Evolutionary conservation across 2,797 vertebrate species (phyloP).

Genomic region (Tenualosa ilisha): DNA sequence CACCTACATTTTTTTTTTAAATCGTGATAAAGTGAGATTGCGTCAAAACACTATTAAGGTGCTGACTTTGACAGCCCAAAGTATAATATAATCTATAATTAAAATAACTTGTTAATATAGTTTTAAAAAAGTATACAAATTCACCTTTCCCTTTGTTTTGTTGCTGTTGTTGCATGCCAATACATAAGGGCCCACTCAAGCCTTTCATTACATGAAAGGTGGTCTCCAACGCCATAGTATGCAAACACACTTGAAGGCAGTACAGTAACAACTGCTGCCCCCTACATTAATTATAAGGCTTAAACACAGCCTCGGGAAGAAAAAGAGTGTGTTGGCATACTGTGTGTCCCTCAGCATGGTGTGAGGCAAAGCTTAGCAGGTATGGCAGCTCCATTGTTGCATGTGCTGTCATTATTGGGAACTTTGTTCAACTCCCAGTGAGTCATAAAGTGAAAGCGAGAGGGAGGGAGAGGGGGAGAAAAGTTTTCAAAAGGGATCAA

Average conservation of each 20-base stretch:
- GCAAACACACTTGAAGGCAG: neutral
- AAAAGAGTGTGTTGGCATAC: neutral
- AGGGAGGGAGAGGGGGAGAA: neutral
- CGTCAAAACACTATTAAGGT: no score
- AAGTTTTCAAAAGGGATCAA: neutral
- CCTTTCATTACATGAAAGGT: neutral
- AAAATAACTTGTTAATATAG: no score
- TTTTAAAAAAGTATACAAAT: neutral
- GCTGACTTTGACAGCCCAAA: no score
- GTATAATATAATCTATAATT: neutral
- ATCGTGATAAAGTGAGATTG: no score
- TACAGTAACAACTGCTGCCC: neutral
- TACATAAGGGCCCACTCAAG: neutral
- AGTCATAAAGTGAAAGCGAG: neutral
- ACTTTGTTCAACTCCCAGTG: neutral
- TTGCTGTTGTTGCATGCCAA: neutral
- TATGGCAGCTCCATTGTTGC: slow-evolving; percentile 1
- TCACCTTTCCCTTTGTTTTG: neutral
- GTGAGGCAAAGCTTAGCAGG: neutral
- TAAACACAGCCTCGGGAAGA: neutral
- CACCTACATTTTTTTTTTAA: no score
- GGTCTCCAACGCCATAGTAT: neutral
- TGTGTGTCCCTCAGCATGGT: neutral
- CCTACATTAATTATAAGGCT: slow-evolving; percentile 7
- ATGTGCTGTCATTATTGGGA: neutral